Evolutionary conservation across 2,797 vertebrate species (phyloP), one percentile per base, ranked within the genome.

Genomic region (Orestias chungarensis): DNA sequence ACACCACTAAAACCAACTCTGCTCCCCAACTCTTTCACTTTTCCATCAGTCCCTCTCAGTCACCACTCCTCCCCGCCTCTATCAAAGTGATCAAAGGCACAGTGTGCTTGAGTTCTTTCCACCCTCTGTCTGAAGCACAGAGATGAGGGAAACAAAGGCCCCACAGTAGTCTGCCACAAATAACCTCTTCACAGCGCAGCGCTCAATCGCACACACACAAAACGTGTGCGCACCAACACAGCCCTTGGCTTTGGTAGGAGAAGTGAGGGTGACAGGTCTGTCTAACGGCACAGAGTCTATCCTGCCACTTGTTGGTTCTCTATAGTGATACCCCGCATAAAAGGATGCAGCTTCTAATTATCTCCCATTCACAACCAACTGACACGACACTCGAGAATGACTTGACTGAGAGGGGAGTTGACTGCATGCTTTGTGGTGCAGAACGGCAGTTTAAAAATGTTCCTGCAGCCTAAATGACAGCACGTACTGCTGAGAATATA

Each of bases 131-230:
- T 90, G 89, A 86, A 71, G 85, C 88, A 76, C 71, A 85, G 84
- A 92, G 85, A 86, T 72, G 42, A 71, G 70, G 73, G 81, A 92
- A 91, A 92, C 90, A 92, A 92, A 92, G 86, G 81, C 82, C 75
- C 82, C 86, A 90, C 88, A 90, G 92, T 91, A 84, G 81, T 90
- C 88, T 90, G 86, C 90, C 86, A 84, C 89, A 92, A 93, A 92
- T 92, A 93, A 91, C 87, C 89, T 85, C 86, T 80, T 84, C 79
- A 76, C 79, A 76, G 75, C 81, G 68, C 69, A 81, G 82, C 82
- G 72, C 62, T 73, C 72, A 8, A 68, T 79, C 74, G n/a, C 66
- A 72, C 79, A 69, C 86, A 68, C 87, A 74, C 83, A 85, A 68
- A 27, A 75, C 75, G 79, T 66, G 31, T 31, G 70, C 55, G 52